A percentile compares a stretch with the other conserved stretches of the same genome.
These are phyloP conservation scores for Decapterus maruadsi DNA, from an alignment of 2,797 vertebrate species.

Conservation along the genomic window DNA sequence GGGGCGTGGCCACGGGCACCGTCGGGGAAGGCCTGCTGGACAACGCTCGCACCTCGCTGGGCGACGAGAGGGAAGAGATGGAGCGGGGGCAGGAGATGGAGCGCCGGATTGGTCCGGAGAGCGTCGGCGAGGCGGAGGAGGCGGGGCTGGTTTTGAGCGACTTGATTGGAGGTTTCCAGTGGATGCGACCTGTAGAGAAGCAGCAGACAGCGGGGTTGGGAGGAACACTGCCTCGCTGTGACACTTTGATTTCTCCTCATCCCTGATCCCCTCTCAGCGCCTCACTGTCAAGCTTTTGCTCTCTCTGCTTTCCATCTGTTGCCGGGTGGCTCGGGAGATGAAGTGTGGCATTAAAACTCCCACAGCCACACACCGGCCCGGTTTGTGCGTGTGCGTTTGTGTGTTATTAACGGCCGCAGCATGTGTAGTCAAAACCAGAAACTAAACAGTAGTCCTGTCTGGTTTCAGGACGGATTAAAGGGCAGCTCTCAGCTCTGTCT, in stretches of 20 bases:
- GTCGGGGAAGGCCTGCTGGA: constrained; percentile 66
- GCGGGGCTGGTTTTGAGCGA: constrained; percentile 80
- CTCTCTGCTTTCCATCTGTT: constrained; percentile 54
- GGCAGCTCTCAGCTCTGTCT: constrained; percentile 41
- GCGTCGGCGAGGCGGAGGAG: constrained; percentile 81
- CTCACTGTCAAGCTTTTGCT: constrained; percentile 58
- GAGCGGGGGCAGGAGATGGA: constrained; percentile 97
- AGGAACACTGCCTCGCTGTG: constrained; percentile 44
- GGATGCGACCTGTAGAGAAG: constrained; percentile 83
- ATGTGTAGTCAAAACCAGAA: constrained; percentile 64
- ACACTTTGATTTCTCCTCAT: constrained; percentile 53
- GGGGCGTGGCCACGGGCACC: constrained; percentile 71
- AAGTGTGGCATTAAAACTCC: constrained; percentile 69
- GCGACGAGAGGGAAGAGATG: constrained; percentile 90
- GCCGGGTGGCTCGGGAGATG: constrained; percentile 61
- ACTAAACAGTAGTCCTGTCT: constrained; percentile 59
- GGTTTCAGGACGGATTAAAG: constrained; percentile 73
- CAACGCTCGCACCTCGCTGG: constrained; percentile 83
- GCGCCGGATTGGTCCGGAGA: constrained; percentile 91
- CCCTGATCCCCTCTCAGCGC: constrained; percentile 43
- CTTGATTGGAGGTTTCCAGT: constrained; percentile 88
- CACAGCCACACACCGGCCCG: constrained; percentile 41
- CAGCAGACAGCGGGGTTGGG: constrained; percentile 5
- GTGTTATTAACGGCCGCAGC: constrained; percentile 49
- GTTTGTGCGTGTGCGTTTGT: constrained; percentile 12